Conservation (phyloP, 1,140 invertebrate genomes). For the Lasaia peninsularis region DNA sequence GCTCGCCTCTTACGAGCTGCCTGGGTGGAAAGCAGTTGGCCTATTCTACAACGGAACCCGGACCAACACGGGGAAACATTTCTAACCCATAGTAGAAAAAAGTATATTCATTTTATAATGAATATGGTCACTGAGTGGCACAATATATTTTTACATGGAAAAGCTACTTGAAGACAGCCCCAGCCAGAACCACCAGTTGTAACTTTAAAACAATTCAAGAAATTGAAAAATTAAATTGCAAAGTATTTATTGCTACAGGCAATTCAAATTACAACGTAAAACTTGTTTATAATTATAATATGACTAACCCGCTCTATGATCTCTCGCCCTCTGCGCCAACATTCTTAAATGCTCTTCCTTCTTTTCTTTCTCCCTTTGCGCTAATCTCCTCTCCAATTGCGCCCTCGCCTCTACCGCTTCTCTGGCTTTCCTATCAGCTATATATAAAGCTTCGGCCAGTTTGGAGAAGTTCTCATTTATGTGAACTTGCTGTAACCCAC, state of each 20-base stretch:
- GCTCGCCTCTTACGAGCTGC: no score
- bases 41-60: no score
- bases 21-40: no score
- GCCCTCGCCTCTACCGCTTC: constrained; percentile 98
- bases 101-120: no score
- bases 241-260: no score
- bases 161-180: background rate
- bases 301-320: constrained; percentile 90
- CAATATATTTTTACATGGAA: no score
- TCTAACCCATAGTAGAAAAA: no score
- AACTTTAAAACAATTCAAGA: background rate
- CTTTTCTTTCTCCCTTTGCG: constrained; percentile 98
- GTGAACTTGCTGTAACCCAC: constrained; percentile 97
- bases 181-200: no score
- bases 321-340: constrained; percentile 96
- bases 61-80: no score
- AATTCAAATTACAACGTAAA: background rate
- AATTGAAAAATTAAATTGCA: no score
- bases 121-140: no score
- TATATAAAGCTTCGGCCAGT: constrained; percentile 97
- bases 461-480: constrained; percentile 99
- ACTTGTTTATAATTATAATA: background rate
- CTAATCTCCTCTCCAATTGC: constrained; percentile 96
- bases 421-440: constrained; percentile 97
- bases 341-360: constrained; percentile 96